Evolutionary conservation across 2,797 vertebrate genomes (phyloP), one percentile per base, ranked within the genome.

Genomic region (Urosaurus nigricauda): DNA sequence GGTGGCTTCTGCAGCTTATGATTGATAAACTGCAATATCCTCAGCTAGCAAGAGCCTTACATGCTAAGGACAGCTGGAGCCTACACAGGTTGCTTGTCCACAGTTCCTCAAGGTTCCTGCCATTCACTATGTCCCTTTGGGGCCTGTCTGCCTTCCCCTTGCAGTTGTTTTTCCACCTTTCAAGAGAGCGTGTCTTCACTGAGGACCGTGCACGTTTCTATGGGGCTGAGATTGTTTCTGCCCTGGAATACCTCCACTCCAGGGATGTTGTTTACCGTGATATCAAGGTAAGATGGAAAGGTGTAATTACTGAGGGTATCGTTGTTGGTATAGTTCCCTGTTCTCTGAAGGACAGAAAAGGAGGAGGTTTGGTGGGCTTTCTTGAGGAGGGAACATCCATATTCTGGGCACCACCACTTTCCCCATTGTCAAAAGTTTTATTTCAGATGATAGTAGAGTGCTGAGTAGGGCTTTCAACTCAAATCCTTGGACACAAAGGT

Each of bases 201-300:
- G 98, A 99, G 96, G 98, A 99, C 47, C 96, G 98, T 75, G 98
- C 98, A 0, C 97, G 98, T 7, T 99, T 99, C 90, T 99, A 99
- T 0, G 98, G 98, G 0, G 98, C 98, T 0, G 98, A 99, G 96
- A 99, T 99, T 0, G 98, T 99, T 60, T 99, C 98, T 0, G 98
- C 98, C 1, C 96, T 99, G 87, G 98, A 99, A 93, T 99, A 99
- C 90, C 95, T 99, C 85, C 98, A 99, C 95, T 99, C 98, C 2
- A 95, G 97, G 88, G 98, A 99, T 0, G 98, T 99, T 0, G 98
- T 99, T 75, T 99, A 99, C 96, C 97, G 98, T 4, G 98, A 99
- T 95, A 97, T 99, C 89, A 99, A 99, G 98, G 98, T 98, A 94
- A 94, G 0, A 0, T 14, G 0, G 0, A 1, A 1, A 29, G 0